Evolutionary conservation across 2,888 invertebrate genomes (phyloP), one percentile per base, ranked within the genome.

Genomic region (Rhyacophila evoluta): DNA sequence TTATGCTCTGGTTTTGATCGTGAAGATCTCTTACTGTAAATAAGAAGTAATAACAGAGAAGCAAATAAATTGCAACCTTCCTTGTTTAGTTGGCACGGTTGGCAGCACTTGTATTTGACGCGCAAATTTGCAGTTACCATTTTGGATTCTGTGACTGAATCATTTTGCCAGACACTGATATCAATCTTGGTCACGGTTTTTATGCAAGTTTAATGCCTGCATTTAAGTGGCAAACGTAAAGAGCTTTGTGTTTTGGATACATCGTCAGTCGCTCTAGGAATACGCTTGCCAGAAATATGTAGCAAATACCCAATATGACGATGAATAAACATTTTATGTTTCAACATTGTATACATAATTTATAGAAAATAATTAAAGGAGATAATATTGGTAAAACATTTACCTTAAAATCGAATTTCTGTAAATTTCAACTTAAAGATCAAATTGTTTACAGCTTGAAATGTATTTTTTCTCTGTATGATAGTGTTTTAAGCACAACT

Each of bases 41-140:
- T 19, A 55, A 55, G 25, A 25, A 19, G 10, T 25, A 25, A 12
- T 25, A 55, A 55, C 12, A 55, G 4, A 15, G 4, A 12, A 39
- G 55, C 55, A 55, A 55, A 55, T 55, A 55, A 55, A 25, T 55
- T 55, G 55, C 19, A 55, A 55, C 55, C 55, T 55, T 55, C 19
- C 55, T 8, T 25, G 19, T 10, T 55, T 19, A 8, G 55, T 55
- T 55, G 55, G 55, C 55, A 55, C 55, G 55, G 55, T 25, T 55
- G 55, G 55, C 12, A 25, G 19, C 55, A 55, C 55, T 55, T 55
- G 55, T 25, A 55, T 55, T 55, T 25, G 25, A 12, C 55, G 55
- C 19, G 55, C 55, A 55, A 55, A 55, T 25, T 10, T 10, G 19
- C 55, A 55, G 19, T 55, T 55, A 19, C 55, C 55, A 55, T 19